A percentile compares a stretch with the other conserved stretches of the same genome.
Evolutionary conservation across 1,140 invertebrate genomes (phyloP).

Genomic region (Drosophila tani): DNA sequence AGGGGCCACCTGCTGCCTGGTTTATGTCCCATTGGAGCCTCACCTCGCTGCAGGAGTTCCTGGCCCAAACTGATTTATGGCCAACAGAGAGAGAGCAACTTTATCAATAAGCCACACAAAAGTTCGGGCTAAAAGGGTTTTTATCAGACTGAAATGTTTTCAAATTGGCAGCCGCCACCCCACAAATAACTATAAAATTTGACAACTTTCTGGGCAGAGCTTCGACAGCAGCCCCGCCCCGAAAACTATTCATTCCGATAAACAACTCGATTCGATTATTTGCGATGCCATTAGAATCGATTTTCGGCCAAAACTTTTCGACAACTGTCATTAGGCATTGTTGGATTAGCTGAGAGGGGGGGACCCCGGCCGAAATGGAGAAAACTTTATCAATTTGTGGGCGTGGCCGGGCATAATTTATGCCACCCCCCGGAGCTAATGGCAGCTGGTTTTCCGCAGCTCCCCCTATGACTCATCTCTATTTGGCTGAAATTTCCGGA

Average conservation of each 20-base stretch:
- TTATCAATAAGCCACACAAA: slow-evolving; percentile 67
- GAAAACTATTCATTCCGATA: slow-evolving; percentile 51
- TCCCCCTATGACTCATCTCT: slow-evolving; percentile 66
- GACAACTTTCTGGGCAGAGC: slow-evolving; percentile 52
- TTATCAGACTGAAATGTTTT: slow-evolving; percentile 38
- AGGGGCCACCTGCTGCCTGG: slow-evolving; percentile 70
- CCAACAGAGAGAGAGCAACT: slow-evolving; percentile 35
- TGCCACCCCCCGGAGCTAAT: slow-evolving; percentile 62
- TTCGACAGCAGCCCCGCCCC: background rate
- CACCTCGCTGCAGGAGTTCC: slow-evolving; percentile 31
- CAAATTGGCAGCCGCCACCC: slow-evolving; percentile 32
- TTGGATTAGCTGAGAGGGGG: slow-evolving; percentile 46
- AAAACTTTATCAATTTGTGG: slow-evolving; percentile 81
- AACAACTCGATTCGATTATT: slow-evolving; percentile 78
- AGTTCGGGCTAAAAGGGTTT: slow-evolving; percentile 35
- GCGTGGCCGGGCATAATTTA: slow-evolving; percentile 75
- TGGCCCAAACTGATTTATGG: slow-evolving; percentile 54
- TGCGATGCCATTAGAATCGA: slow-evolving; percentile 81
- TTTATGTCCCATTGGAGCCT: slow-evolving; percentile 41
- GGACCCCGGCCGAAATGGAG: slow-evolving; percentile 3
- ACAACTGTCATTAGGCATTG: slow-evolving; percentile 80
- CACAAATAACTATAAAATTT: slow-evolving; percentile 74
- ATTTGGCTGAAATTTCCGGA: slow-evolving; percentile 50
- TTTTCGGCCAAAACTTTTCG: slow-evolving; percentile 71
- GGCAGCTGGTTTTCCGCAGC: slow-evolving; percentile 31